Evolutionary conservation across 92 coral and sea anemone species (phyloP), one percentile per base, ranked within the genome.

Genomic region (Actinernus sp.): DNA sequence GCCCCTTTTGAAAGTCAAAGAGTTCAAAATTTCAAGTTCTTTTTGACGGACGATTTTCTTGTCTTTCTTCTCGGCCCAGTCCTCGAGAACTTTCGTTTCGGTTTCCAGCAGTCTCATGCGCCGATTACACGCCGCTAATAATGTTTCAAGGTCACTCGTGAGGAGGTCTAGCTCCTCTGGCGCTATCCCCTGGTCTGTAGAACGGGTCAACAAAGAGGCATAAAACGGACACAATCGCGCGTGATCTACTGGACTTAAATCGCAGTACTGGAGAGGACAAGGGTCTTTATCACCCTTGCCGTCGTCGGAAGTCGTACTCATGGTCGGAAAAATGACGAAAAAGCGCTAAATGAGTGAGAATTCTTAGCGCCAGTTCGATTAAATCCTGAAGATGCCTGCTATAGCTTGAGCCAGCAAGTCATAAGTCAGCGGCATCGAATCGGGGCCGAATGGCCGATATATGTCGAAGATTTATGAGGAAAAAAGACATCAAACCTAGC

Each of bases 61-160:
- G 66, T 95, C 99, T 64, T 95, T 95, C 60, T 87, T 91, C 85
- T 95, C 99, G 13, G 88, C 86, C 99, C 99, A 95, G 58, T 95
- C 99, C 9, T 86, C 80, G 59, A 95, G 78, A 36, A 95, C 79
- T 68, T 95, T 95, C 39, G 88, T 95, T 71, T 95, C 99, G 24
- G 97, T 58, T 49, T 95, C 99, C 31, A 95, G 68, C 27, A 91
- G 68, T 58, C 99, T 69, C 45, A 86, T 68, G 24, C 99, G 90
- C 12, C 99, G 91, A 74, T 95, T 95, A 19, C 93, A 97, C 2
- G 92, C 95, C 2, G 99, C 99, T 2, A 95, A 80, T 20, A 95
- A 76, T 17, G 99, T 95, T 91, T 95, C 99, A 25, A 95, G 82
- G 71, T 95, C 99, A 45, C 99, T 95, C 49, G 89, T 92, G 24